Evolutionary conservation across 2,113 vertebrate genomes (phyloP).

Genomic region (Nannospalax galili): DNA sequence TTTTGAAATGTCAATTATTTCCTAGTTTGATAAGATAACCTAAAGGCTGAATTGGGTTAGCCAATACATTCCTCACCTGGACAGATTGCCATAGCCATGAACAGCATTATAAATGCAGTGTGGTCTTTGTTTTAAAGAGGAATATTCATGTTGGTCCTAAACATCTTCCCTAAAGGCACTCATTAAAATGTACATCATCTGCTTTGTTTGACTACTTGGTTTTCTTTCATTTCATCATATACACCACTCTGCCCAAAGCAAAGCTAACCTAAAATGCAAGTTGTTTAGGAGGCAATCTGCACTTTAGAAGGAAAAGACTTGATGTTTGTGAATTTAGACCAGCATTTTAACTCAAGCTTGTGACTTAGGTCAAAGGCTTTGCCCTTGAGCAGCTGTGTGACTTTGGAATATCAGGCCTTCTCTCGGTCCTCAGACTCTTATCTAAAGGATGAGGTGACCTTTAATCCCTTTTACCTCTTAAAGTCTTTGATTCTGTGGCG

Average conservation of each 20-base stretch:
- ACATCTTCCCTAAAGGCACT: background rate
- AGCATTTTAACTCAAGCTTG: background rate
- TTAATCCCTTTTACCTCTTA: slow-evolving; percentile 30
- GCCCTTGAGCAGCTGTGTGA: slow-evolving; percentile 31
- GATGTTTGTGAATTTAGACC: background rate
- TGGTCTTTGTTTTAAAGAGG: slow-evolving; percentile 29
- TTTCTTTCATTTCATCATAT: slow-evolving; percentile 8
- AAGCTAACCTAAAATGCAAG: background rate
- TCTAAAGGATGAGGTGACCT: slow-evolving; percentile 56
- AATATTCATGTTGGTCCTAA: slow-evolving; percentile 7
- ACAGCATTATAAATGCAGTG: background rate
- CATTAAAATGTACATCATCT: background rate
- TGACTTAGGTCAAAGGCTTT: background rate
- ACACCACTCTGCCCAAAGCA: background rate
- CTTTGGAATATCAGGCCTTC: background rate
- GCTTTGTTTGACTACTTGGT: background rate
- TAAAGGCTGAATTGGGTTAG: background rate
- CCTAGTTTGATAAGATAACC: background rate
- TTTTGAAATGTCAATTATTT: background rate
- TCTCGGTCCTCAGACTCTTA: slow-evolving; percentile 44
- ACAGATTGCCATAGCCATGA: background rate
- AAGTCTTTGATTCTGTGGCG: slow-evolving; percentile 43
- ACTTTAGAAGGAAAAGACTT: background rate
- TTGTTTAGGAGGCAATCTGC: background rate
- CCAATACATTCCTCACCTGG: background rate